A percentile compares a stretch with the other conserved stretches of the same genome.
Evolutionary conservation across 2,797 vertebrate genomes (phyloP).

Genomic region (Sebastes oblongus): DNA sequence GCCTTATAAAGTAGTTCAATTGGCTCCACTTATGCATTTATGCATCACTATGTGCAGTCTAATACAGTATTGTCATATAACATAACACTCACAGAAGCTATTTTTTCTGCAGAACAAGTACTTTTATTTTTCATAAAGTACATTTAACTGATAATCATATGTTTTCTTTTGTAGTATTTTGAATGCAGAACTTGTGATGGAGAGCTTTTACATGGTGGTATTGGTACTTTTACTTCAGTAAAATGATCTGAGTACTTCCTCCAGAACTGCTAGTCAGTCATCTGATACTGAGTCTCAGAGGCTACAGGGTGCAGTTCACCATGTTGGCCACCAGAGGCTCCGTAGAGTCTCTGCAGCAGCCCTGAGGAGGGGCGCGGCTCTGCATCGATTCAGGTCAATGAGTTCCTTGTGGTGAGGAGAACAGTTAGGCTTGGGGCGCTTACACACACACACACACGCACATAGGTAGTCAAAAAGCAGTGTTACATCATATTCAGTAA

Average conservation of each 20-base stretch:
- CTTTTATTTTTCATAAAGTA: no score
- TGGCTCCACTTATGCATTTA: neutral
- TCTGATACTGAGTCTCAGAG: neutral
- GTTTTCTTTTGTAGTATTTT: neutral
- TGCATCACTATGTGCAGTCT: neutral
- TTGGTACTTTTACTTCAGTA: neutral
- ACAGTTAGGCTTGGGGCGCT: slow-evolving; percentile 62
- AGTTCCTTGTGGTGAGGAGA: slow-evolving; percentile 83
- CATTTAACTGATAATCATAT: no score
- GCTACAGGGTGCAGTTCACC: slow-evolving; percentile 33
- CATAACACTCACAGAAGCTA: no score
- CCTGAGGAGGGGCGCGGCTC: slow-evolving; percentile 82
- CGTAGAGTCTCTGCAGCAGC: slow-evolving; percentile 73
- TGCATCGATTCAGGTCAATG: slow-evolving; percentile 86
- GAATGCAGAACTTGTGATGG: neutral
- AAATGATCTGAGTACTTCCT: neutral
- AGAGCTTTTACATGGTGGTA: neutral
- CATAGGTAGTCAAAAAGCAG: slow-evolving; percentile 21
- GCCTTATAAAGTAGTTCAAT: neutral
- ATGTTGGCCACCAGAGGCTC: slow-evolving; percentile 83
- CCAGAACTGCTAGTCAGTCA: neutral
- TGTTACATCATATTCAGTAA: slow-evolving; percentile 49
- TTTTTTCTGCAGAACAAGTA: no score
- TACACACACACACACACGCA: slow-evolving; percentile 26
- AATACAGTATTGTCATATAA: no score